Percentiles rank a stretch among this genome's conserved stretches.
These are phyloP conservation scores for Paramormyrops hopkinsi DNA, from an alignment of 2,797 vertebrate genomes.

Conservation along the genomic window DNA sequence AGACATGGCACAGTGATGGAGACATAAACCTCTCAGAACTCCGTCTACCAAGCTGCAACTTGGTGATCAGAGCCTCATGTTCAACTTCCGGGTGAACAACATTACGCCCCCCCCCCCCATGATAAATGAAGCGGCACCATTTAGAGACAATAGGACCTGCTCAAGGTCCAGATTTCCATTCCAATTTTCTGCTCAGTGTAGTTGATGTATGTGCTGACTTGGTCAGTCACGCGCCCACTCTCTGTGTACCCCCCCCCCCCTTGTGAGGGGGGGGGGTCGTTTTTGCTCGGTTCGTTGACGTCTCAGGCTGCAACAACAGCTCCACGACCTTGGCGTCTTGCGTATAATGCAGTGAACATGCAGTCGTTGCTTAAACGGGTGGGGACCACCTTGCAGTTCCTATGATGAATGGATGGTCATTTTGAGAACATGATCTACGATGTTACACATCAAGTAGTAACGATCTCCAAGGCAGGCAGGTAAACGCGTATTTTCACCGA, in stretches of 20 bases:
- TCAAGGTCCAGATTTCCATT: conserved; percentile 74
- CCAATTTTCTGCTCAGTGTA: conserved; percentile 72
- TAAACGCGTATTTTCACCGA: neutral
- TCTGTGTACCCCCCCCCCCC: conserved; percentile 24
- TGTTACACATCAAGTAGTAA: conserved; percentile 34
- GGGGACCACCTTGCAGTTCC: neutral
- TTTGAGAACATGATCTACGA: neutral
- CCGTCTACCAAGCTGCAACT: neutral
- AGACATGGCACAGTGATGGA: neutral
- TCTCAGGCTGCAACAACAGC: neutral
- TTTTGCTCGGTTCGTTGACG: neutral
- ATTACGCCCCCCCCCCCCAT: neutral
- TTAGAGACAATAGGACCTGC: conserved; percentile 61
- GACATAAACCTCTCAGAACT: neutral
- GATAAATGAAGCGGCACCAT: conserved; percentile 45
- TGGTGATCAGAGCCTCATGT: neutral
- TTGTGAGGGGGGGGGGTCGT: conserved; percentile 25
- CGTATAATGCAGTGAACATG: neutral
- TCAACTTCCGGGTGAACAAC: neutral
- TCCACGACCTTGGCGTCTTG: conserved; percentile 53
- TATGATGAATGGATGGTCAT: conserved; percentile 5
- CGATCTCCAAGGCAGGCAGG: neutral
- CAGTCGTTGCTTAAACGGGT: neutral
- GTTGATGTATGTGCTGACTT: conserved; percentile 69
- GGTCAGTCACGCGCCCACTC: conserved; percentile 45